Conservation (phyloP, 2,888 invertebrate genomes). For the Cremastinae sp. region DNA sequence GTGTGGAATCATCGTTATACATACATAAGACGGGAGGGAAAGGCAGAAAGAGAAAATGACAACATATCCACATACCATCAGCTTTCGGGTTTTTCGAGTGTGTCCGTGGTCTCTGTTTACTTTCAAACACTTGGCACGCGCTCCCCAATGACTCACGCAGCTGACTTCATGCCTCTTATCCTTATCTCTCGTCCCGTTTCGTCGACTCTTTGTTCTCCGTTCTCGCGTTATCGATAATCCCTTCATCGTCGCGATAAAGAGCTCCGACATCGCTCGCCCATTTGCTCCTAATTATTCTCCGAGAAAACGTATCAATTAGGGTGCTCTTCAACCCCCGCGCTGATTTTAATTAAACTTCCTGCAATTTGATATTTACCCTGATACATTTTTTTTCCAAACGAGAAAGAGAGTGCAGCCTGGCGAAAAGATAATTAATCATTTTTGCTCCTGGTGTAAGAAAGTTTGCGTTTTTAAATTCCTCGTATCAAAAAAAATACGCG, state of each 20-base stretch:
- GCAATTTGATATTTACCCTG: too few relatives aligned
- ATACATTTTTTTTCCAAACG: too few relatives aligned
- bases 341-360: too few relatives aligned
- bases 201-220: constrained; percentile 29
- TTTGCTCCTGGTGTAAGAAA: background rate
- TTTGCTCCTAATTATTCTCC: too few relatives aligned
- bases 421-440: constrained; percentile 17
- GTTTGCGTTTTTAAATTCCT: background rate
- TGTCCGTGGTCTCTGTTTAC: constrained; percentile 54
- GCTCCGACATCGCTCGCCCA: too few relatives aligned
- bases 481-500: background rate
- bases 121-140: constrained; percentile 60
- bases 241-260: constrained; percentile 2
- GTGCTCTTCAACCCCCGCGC: too few relatives aligned
- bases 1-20: constrained; percentile 48
- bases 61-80: too few relatives aligned
- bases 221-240: constrained; percentile 2
- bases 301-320: background rate
- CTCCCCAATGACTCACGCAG: constrained; percentile 53
- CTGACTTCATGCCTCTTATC: constrained; percentile 27
- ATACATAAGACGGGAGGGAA: constrained; percentile 14
- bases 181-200: constrained; percentile 45
- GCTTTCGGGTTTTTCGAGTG: constrained; percentile 22
- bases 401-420: too few relatives aligned
- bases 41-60: background rate